A percentile compares a stretch with the other conserved stretches of the same genome.
Evolutionary conservation across 2,888 invertebrate genomes (phyloP).

Genomic region (Conistra vaccinii): DNA sequence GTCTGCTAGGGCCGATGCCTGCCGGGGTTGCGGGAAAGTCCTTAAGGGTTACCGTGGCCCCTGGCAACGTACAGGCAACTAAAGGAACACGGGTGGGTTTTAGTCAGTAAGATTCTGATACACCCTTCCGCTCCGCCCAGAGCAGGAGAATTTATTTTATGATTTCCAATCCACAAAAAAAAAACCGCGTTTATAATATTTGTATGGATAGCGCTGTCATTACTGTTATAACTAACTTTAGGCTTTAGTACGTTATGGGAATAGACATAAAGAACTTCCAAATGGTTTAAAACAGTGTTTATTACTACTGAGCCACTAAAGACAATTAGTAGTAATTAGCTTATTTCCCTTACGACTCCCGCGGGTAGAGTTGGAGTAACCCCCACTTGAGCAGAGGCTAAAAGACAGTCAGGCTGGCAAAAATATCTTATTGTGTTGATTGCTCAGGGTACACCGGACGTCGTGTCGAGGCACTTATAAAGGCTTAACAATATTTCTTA

Average conservation of each 20-base stretch:
- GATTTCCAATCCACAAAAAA: too few species aligned
- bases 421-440: neutral
- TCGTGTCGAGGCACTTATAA: neutral
- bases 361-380: conserved; percentile 30
- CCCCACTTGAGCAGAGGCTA: conserved; percentile 1
- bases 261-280: conserved; percentile 50
- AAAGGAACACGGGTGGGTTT: too few species aligned
- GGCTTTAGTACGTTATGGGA: conserved; percentile 7
- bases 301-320: conserved; percentile 34
- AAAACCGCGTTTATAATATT: too few species aligned
- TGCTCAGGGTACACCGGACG: neutral
- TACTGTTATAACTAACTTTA: neutral
- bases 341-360: conserved; percentile 40
- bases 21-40: too few species aligned
- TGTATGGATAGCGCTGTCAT: neutral
- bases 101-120: too few species aligned
- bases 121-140: too few species aligned
- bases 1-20: too few species aligned
- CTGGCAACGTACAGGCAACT: too few species aligned
- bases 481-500: neutral
- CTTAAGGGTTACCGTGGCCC: too few species aligned
- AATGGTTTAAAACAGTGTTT: conserved; percentile 59
- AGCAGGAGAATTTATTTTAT: too few species aligned
- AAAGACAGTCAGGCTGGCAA: neutral
- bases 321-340: conserved; percentile 57